Percentiles rank a stretch among this genome's conserved stretches.
phyloP scores from a whole-genome alignment of 2,113 vertebrate species.

The Tachuris rubrigastra region DNA sequence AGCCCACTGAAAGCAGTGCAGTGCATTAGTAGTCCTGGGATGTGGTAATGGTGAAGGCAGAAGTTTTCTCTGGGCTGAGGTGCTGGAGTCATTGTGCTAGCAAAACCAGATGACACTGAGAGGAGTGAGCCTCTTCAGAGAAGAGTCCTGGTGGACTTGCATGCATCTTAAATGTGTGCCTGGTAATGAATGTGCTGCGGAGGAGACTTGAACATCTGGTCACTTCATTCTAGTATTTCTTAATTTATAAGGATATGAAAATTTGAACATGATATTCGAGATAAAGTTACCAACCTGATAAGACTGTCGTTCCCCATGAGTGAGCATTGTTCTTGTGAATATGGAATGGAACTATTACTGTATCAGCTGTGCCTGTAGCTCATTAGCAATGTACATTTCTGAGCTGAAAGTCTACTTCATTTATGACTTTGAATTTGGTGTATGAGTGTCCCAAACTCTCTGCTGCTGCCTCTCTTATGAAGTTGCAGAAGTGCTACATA shows the following conservation, averaged over 20 bases:
- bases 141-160: not conserved
- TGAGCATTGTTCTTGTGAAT: constrained; percentile 62
- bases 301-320: constrained; percentile 52
- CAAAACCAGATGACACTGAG: not conserved
- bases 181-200: constrained; percentile 36
- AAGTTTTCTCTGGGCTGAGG: not conserved
- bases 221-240: constrained; percentile 71
- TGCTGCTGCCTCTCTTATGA: not conserved
- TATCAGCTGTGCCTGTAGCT: constrained; percentile 60
- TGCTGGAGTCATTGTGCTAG: not conserved
- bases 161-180: constrained; percentile 47
- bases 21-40: not conserved
- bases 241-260: constrained; percentile 78
- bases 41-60: not conserved
- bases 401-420: constrained; percentile 31
- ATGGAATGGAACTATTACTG: constrained; percentile 37
- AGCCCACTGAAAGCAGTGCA: not conserved
- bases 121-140: not conserved
- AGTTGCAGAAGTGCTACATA: not conserved
- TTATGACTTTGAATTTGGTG: constrained; percentile 11
- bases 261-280: constrained; percentile 66
- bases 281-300: constrained; percentile 62
- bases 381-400: constrained; percentile 58
- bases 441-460: not conserved
- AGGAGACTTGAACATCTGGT: constrained; percentile 71